phyloP scores from a whole-genome alignment of 2,888 invertebrate species.

The Trissolcus japonicus region DNA sequence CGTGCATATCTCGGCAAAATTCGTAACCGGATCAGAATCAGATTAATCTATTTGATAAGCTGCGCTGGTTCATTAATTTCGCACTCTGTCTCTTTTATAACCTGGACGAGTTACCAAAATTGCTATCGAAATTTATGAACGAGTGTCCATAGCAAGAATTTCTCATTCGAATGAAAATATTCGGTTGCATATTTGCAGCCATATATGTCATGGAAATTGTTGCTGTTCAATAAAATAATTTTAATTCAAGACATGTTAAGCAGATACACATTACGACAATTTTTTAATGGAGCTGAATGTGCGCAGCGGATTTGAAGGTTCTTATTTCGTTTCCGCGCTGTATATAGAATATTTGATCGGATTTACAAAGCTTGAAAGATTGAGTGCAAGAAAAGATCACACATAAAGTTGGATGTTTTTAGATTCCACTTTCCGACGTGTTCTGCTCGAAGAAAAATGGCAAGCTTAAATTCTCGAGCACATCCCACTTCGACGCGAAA shows the following conservation, averaged over 20 bases:
- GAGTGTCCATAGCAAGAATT: no score
- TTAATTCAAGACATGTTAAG: no score
- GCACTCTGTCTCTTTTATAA: slow-evolving; percentile 21
- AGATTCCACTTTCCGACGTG: slow-evolving; percentile 52
- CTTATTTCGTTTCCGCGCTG: slow-evolving; percentile 23
- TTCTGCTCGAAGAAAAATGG: slow-evolving; percentile 55
- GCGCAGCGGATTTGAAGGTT: slow-evolving; percentile 28
- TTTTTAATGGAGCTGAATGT: slow-evolving; percentile 36
- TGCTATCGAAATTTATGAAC: no score
- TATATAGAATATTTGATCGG: slow-evolving; percentile 51
- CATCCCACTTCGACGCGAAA: slow-evolving; percentile 52
- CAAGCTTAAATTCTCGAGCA: slow-evolving; percentile 52
- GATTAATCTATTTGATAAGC: slow-evolving; percentile 52
- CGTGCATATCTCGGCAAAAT: slow-evolving; percentile 47
- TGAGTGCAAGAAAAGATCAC: slow-evolving; percentile 55
- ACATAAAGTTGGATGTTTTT: slow-evolving; percentile 55
- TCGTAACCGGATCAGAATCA: slow-evolving; percentile 39
- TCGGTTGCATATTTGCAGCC: no score
- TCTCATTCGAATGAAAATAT: no score
- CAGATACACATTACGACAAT: slow-evolving; percentile 16
- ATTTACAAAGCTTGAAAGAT: slow-evolving; percentile 53
- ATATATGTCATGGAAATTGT: no score
- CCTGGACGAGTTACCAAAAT: background rate
- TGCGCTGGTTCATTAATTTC: slow-evolving; percentile 36
- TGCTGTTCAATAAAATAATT: no score